phyloP scores from a whole-genome alignment of 2,888 invertebrate genomes.

The Gerris lacustris region DNA sequence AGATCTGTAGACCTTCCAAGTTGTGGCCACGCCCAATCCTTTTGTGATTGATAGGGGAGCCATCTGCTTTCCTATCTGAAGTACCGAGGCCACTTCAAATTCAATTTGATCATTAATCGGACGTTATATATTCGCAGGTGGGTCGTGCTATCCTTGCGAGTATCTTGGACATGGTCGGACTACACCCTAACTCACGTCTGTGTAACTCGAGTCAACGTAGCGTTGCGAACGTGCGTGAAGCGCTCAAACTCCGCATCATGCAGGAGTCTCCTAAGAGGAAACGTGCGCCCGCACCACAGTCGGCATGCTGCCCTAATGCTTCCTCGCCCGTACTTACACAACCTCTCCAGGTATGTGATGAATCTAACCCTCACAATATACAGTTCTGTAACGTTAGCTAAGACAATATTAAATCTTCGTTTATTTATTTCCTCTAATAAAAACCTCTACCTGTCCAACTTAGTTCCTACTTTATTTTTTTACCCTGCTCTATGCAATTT shows the following conservation, averaged over 20 bases:
- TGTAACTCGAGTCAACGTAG: slow-evolving; percentile 68
- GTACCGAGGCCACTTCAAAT: too few species aligned
- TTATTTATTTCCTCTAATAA: too few species aligned
- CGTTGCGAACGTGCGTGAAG: slow-evolving; percentile 52
- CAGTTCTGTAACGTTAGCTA: not conserved
- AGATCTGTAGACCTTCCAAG: too few species aligned
- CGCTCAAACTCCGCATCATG: slow-evolving; percentile 37
- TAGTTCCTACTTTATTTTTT: too few species aligned
- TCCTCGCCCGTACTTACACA: not conserved
- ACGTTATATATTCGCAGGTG: slow-evolving; percentile 44
- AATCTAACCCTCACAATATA: not conserved
- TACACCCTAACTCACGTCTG: slow-evolving; percentile 68
- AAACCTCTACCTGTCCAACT: too few species aligned
- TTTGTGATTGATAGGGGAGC: too few species aligned
- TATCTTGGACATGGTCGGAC: slow-evolving; percentile 66
- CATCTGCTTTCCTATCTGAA: too few species aligned
- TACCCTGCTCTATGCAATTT: too few species aligned
- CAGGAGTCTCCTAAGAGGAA: not conserved
- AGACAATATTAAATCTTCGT: not conserved
- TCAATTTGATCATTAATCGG: too few species aligned
- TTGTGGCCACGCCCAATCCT: too few species aligned
- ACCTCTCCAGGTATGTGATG: slow-evolving; percentile 4
- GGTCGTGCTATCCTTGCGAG: slow-evolving; percentile 72
- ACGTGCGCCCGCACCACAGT: not conserved
- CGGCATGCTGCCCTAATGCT: not conserved